Percentiles rank a stretch among this genome's conserved stretches.
phyloP scores from a whole-genome alignment of 2,888 invertebrate species.

The Mactromeris polynyma region DNA sequence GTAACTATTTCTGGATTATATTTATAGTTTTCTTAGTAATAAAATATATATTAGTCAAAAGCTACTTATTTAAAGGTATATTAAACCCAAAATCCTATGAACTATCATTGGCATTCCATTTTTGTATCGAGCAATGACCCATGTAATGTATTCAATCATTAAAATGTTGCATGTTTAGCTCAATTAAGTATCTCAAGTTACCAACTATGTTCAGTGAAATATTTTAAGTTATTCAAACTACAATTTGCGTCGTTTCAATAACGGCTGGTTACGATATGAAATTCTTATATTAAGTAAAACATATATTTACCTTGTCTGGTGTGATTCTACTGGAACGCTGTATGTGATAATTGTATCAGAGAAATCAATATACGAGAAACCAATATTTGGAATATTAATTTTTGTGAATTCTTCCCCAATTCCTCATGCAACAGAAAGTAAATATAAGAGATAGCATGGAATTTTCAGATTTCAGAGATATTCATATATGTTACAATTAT shows the following conservation, averaged over 20 bases:
- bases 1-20: background rate
- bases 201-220: background rate
- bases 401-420: no score
- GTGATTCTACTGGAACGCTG: no score
- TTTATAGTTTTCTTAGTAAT: background rate
- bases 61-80: background rate
- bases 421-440: no score
- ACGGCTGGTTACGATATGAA: background rate
- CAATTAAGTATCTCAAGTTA: conserved; percentile 2
- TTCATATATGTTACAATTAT: no score
- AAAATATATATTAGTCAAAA: background rate
- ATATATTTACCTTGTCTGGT: background rate
- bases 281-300: background rate
- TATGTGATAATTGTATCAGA: no score
- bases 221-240: background rate
- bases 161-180: conserved; percentile 2
- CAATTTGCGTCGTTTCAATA: background rate
- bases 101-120: background rate
- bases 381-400: no score
- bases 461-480: no score
- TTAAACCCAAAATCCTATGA: background rate
- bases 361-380: no score
- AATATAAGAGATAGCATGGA: no score
- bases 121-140: background rate
- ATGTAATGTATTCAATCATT: background rate